A percentile compares a stretch with the other conserved stretches of the same genome.
These are phyloP conservation scores for Salticus scenicus DNA, from an alignment of 2,888 invertebrate species.

Conservation along the genomic window DNA sequence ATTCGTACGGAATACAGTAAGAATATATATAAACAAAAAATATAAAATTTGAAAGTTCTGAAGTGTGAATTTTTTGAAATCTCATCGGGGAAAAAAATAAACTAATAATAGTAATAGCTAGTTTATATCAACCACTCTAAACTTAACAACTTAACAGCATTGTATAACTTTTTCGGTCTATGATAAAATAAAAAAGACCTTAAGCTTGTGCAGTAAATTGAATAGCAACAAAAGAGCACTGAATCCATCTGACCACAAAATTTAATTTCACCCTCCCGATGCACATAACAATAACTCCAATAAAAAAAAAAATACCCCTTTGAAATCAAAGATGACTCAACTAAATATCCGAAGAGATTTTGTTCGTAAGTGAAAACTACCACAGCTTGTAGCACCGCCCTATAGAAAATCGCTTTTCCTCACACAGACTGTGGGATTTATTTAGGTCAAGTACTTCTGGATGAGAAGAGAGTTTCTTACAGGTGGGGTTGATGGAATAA, in stretches of 20 bases:
- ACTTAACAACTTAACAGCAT: too few relatives aligned
- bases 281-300: not conserved
- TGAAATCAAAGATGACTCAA: constrained; percentile 46
- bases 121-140: too few relatives aligned
- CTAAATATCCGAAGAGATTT: not conserved
- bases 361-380: constrained; percentile 30
- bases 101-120: too few relatives aligned
- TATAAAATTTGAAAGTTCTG: too few relatives aligned
- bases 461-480: not conserved
- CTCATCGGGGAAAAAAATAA: too few relatives aligned
- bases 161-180: too few relatives aligned
- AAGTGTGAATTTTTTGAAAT: too few relatives aligned
- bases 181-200: too few relatives aligned
- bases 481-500: constrained; percentile 40
- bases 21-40: too few relatives aligned
- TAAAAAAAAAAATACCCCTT: not conserved
- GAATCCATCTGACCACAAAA: not conserved
- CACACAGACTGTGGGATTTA: constrained; percentile 29
- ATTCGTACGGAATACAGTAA: too few relatives aligned
- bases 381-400: constrained; percentile 23
- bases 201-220: not conserved
- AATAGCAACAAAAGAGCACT: not conserved
- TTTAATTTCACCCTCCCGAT: not conserved
- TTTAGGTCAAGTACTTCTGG: constrained; percentile 65
- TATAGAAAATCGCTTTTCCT: constrained; percentile 39